Evolutionary conservation across 2,888 invertebrate genomes (phyloP), one percentile per base, ranked within the genome.

Genomic region (Halocaridina rubra): DNA sequence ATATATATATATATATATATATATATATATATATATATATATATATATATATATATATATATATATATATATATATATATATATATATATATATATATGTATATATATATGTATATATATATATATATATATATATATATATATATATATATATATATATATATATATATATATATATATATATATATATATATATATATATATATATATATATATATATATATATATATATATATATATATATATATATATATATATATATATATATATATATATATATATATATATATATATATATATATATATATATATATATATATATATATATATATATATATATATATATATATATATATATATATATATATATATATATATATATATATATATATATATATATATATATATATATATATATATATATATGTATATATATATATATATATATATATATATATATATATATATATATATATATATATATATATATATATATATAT

Each of bases 261-360:
- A 32, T 32, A 72, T 72, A 72, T 32, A 72, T 72, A 72, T 32
- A 72, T 72, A 72, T 72, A 72, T 72, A 72, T 72, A 72, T 72
- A 72, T 72, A 72, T 72, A 33, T 72, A 72, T 72, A 33, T 72
- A 33, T 72, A 33, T 72, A 33, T 72, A n/a, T 72, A 33, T 72
- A 33, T 72, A 33, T 72, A 33, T 72, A 33, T 72, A n/a, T 72
- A 33, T 72, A 33, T 72, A 3, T 72, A n/a, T n/a, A n/a, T n/a
- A n/a, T n/a, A n/a, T n/a, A n/a, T n/a, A n/a, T n/a, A n/a, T n/a
- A n/a, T n/a, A n/a, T n/a, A n/a, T n/a, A n/a, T n/a, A n/a, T n/a
- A n/a, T n/a, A n/a, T n/a, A n/a, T n/a, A n/a, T n/a, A n/a, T n/a
- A n/a, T n/a, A n/a, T n/a, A n/a, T n/a, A n/a, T n/a, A n/a, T n/a